A percentile compares a stretch with the other conserved stretches of the same genome.
phyloP scores from a whole-genome alignment of 23 tunicate species.

The Ascidia mentula region DNA sequence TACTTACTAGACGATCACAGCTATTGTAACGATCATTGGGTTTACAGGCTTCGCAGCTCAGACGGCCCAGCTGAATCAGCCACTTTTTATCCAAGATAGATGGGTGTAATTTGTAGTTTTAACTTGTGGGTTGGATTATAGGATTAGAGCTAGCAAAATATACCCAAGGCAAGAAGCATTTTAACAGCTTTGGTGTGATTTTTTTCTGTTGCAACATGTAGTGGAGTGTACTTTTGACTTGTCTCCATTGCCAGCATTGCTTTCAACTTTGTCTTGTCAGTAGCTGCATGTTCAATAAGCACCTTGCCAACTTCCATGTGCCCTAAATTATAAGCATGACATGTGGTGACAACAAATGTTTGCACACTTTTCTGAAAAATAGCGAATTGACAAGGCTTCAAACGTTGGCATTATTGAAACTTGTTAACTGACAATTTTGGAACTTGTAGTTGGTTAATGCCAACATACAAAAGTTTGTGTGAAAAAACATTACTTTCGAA shows the following conservation, averaged over 20 bases:
- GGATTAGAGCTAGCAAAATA: neutral
- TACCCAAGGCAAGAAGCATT: slow-evolving; percentile 10
- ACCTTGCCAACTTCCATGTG: neutral
- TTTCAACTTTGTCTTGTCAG: neutral
- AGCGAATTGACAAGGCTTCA: no score
- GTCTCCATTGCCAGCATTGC: neutral
- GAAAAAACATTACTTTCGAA: neutral
- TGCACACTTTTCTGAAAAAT: no score
- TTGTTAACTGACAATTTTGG: neutral
- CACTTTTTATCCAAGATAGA: no score
- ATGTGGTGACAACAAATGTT: neutral
- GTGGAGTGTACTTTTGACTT: neutral
- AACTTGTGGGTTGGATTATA: no score
- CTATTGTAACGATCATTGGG: no score
- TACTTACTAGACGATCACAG: no score
- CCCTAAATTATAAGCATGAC: neutral
- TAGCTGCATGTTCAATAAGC: neutral
- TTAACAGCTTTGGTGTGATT: neutral
- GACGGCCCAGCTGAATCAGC: no score
- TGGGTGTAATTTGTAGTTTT: no score
- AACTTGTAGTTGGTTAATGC: neutral
- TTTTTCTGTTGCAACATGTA: slow-evolving; percentile 16
- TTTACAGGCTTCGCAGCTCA: no score
- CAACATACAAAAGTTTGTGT: neutral
- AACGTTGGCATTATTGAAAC: no score